Conservation (phyloP, 2,797 vertebrate genomes). For the Manis javanica region DNA sequence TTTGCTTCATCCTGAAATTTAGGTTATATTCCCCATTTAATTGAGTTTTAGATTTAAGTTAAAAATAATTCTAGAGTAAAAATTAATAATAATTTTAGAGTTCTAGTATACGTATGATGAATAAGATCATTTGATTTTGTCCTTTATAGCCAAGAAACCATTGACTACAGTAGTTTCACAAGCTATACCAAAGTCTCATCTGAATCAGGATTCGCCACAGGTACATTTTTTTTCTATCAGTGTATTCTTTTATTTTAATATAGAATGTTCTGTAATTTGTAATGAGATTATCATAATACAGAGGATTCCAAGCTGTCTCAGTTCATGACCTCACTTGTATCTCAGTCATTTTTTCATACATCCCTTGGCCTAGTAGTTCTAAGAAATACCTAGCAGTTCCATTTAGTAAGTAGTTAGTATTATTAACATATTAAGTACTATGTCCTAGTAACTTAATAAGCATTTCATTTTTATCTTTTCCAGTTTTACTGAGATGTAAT, state of each 20-base stretch:
- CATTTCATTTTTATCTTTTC: not conserved
- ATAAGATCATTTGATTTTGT: constrained; percentile 58
- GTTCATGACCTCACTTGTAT: not conserved
- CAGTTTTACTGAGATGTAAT: not conserved
- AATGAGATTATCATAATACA: not conserved
- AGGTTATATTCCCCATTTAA: not conserved
- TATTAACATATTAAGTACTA: not conserved
- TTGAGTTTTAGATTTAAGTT: constrained; percentile 33
- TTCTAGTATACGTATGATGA: not conserved
- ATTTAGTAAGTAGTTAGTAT: not conserved
- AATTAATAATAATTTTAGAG: not conserved
- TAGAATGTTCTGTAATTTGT: not conserved
- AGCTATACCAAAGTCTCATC: constrained; percentile 61
- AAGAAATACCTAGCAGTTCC: not conserved
- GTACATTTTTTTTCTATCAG: constrained; percentile 71
- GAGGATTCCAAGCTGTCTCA: not conserved
- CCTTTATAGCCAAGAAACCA: constrained; percentile 79
- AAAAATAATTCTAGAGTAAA: not conserved
- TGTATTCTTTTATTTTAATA: constrained; percentile 26
- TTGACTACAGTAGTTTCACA: constrained; percentile 68
- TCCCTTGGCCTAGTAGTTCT: not conserved
- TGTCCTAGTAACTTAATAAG: not conserved
- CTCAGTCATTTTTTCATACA: not conserved
- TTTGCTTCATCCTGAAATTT: not conserved
- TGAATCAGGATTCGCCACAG: constrained; percentile 76